phyloP scores from a whole-genome alignment of 1,140 invertebrate species.

The Melanaphis sacchari region DNA sequence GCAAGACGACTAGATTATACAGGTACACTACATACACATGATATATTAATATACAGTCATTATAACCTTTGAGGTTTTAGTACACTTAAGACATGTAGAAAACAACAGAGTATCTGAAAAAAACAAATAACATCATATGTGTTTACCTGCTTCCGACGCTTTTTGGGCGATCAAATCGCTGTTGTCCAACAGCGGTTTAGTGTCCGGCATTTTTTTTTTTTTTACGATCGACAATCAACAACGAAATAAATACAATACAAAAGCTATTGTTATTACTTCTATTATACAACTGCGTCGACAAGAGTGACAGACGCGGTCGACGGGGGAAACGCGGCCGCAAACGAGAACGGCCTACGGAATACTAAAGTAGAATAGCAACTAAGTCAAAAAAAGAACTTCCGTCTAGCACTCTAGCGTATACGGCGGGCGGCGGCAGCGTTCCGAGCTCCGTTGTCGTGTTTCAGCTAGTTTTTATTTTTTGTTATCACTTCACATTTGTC shows the following conservation, averaged over 20 bases:
- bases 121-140: background rate
- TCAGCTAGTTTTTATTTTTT: background rate
- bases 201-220: conserved; percentile 25
- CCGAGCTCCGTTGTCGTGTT: background rate
- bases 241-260: background rate
- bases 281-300: background rate
- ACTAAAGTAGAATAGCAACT: background rate
- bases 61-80: background rate
- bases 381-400: background rate
- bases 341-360: background rate
- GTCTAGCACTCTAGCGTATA: background rate
- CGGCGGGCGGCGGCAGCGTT: background rate
- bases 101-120: background rate
- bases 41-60: background rate
- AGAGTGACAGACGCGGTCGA: background rate
- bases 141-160: conserved; percentile 30
- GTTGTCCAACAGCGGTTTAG: conserved; percentile 30
- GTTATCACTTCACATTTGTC: background rate
- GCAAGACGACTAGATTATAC: background rate
- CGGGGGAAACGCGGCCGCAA: background rate
- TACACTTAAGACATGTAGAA: background rate
- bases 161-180: background rate
- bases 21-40: background rate
- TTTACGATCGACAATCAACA: background rate
- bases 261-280: background rate